phyloP scores from a whole-genome alignment of 2,888 invertebrate genomes.

The Harpagoxenus sublaevis region DNA sequence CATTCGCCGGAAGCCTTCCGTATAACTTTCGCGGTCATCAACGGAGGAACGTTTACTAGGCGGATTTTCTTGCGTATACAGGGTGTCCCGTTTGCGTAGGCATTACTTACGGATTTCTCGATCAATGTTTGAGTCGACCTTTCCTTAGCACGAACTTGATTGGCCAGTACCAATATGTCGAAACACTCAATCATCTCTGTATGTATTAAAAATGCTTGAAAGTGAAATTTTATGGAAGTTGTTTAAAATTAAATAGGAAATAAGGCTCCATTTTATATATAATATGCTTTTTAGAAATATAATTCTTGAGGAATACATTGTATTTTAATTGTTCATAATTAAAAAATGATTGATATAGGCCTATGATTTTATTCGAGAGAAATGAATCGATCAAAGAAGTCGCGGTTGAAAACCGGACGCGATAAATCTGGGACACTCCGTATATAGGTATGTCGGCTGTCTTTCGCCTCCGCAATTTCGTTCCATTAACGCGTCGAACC shows the following conservation, averaged over 20 bases:
- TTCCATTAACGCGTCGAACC: conserved; percentile 66
- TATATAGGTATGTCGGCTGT: conserved; percentile 59
- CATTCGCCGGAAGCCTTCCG: conserved; percentile 69
- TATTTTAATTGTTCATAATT: not conserved
- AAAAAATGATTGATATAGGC: not conserved
- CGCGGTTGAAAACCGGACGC: not conserved
- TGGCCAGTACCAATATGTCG: not conserved
- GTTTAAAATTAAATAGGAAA: not conserved
- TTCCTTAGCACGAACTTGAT: not conserved
- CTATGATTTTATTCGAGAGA: not conserved
- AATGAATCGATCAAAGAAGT: not conserved
- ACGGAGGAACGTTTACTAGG: conserved; percentile 66
- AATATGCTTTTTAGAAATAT: not conserved
- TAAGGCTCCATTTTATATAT: not conserved
- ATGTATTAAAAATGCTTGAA: not conserved
- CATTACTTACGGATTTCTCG: not conserved
- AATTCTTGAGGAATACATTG: not conserved
- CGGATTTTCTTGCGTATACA: conserved; percentile 52
- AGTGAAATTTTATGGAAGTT: not conserved
- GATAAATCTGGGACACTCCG: conserved; percentile 31
- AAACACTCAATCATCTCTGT: not conserved
- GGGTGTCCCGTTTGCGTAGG: not conserved
- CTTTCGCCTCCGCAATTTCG: conserved; percentile 63
- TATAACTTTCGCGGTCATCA: conserved; percentile 74
- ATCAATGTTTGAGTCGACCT: not conserved